Conservation (phyloP, 2,888 invertebrate genomes). For the Synergus itoensis region DNA sequence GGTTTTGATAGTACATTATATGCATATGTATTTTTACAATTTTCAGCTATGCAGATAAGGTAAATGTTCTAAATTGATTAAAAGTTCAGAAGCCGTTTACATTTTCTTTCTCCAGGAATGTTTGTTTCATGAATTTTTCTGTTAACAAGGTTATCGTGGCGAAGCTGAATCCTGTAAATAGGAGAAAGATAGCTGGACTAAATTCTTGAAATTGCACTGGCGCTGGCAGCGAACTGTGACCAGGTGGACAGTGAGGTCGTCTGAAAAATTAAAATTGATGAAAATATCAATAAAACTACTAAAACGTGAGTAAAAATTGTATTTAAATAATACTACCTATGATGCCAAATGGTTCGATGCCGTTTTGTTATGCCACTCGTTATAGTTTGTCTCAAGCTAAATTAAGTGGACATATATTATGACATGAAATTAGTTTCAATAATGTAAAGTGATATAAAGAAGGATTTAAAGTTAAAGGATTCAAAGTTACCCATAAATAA, state of each 20-base stretch:
- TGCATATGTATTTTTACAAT: not conserved
- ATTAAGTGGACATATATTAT: not conserved
- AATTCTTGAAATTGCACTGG: slow-evolving; percentile 68
- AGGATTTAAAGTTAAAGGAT: slow-evolving; percentile 37
- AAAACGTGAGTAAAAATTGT: too few species aligned
- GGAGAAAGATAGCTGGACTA: slow-evolving; percentile 63
- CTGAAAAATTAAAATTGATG: not conserved
- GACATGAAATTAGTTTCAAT: not conserved
- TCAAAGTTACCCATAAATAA: slow-evolving; percentile 67
- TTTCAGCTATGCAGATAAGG: not conserved
- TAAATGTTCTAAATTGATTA: not conserved
- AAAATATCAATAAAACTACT: too few species aligned
- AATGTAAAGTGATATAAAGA: not conserved
- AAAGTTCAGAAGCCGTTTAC: not conserved
- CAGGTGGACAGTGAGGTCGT: slow-evolving; percentile 65
- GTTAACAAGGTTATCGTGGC: slow-evolving; percentile 56
- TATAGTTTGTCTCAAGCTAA: slow-evolving; percentile 63
- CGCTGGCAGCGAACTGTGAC: slow-evolving; percentile 63
- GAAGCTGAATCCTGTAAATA: slow-evolving; percentile 57
- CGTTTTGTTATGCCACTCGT: slow-evolving; percentile 62
- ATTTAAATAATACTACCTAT: slow-evolving; percentile 20
- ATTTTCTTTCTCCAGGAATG: not conserved
- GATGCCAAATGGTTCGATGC: slow-evolving; percentile 62
- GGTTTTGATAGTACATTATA: too few species aligned
- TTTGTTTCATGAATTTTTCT: slow-evolving; percentile 52